A percentile compares a stretch with the other conserved stretches of the same genome.
Evolutionary conservation across 2,797 vertebrate species (phyloP).

Genomic region (Sternarchorhynchus goeldii): DNA sequence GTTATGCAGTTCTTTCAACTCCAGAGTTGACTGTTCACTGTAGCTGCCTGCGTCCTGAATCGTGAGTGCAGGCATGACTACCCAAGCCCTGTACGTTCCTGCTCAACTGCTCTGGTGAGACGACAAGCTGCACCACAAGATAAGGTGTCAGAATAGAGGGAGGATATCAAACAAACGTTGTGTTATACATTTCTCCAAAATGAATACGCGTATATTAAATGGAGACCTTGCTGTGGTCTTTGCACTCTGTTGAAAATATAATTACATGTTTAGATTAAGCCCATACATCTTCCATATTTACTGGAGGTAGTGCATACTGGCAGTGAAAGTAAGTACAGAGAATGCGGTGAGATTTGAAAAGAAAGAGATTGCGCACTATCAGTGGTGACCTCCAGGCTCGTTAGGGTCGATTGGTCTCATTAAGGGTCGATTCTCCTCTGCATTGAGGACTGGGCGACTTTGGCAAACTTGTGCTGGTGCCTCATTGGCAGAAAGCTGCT

Average conservation of each 20-base stretch:
- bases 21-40: background rate
- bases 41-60: background rate
- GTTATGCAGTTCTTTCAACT: background rate
- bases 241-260: too few species aligned
- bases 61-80: background rate
- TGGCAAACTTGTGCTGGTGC: constrained; percentile 34
- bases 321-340: background rate
- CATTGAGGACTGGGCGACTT: background rate
- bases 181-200: too few species aligned
- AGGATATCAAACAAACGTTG: too few species aligned
- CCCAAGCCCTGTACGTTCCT: too few species aligned
- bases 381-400: constrained; percentile 1
- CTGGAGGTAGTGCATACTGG: constrained; percentile 12
- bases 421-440: background rate
- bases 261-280: too few species aligned
- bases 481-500: constrained; percentile 15
- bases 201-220: too few species aligned
- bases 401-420: constrained; percentile 11
- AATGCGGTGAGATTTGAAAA: constrained; percentile 5
- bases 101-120: background rate
- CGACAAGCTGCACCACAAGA: too few species aligned
- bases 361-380: background rate
- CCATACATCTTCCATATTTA: constrained; percentile 13
- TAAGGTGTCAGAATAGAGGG: too few species aligned
- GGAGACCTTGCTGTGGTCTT: too few species aligned